A percentile compares a stretch with the other conserved stretches of the same genome.
Conservation (phyloP, 2,888 invertebrate species). For the Dicyrtoma fusca region DNA sequence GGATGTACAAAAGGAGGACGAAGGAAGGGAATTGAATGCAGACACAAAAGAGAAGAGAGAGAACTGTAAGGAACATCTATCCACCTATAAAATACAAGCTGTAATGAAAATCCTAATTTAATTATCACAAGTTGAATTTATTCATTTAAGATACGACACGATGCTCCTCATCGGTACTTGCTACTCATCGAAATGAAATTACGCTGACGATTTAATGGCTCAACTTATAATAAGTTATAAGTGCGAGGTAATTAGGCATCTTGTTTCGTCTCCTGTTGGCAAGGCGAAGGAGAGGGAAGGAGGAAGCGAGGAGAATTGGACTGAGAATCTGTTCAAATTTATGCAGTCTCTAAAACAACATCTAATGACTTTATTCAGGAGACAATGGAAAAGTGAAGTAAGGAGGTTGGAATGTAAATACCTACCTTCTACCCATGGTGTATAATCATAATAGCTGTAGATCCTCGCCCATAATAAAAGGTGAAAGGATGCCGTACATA, state of each 20-base stretch:
- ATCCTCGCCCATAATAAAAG: conserved; percentile 12
- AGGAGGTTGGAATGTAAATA: background rate
- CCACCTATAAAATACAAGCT: background rate
- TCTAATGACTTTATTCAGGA: conserved; percentile 32
- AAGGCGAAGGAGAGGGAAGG: background rate
- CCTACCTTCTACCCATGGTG: background rate
- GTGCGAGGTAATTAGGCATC: conserved; percentile 19
- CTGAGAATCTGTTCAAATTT: conserved; percentile 26
- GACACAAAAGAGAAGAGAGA: too few relatives aligned
- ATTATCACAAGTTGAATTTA: conserved; percentile 1
- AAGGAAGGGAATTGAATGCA: too few relatives aligned
- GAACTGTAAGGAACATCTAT: too few relatives aligned
- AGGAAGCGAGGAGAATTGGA: conserved; percentile 3
- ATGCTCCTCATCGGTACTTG: conserved; percentile 1
- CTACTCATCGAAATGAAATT: conserved; percentile 27
- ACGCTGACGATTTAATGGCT: conserved; percentile 3
- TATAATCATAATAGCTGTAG: too few relatives aligned
- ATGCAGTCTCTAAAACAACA: conserved; percentile 14
- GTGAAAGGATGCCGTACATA: conserved; percentile 3
- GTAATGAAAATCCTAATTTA: conserved; percentile 1
- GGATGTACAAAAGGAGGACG: too few relatives aligned
- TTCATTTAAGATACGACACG: too few relatives aligned
- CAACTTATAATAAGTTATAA: conserved; percentile 13
- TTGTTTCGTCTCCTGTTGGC: background rate
- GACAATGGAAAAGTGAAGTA: conserved; percentile 10